Evolutionary conservation across 2,888 invertebrate species (phyloP).

Genomic region (Platerodrilus igneus): DNA sequence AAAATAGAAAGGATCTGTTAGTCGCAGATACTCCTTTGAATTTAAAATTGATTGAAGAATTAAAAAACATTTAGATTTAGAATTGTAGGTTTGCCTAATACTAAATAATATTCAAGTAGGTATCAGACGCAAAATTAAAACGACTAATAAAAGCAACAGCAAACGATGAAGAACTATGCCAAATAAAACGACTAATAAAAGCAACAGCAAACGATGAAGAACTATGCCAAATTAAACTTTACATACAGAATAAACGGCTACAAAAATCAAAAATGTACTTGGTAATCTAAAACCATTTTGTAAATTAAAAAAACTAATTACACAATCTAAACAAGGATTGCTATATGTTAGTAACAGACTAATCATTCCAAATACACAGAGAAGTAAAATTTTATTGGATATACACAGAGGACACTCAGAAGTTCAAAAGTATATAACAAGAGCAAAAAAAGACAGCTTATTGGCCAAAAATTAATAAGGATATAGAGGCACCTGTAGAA

Average conservation of each 20-base stretch:
- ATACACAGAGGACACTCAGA: conserved; percentile 14
- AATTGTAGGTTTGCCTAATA: conserved; percentile 4
- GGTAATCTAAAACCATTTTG: too few species aligned
- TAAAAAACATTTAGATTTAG: not conserved
- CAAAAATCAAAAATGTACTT: too few species aligned
- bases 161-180: not conserved
- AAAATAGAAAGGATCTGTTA: conserved; percentile 14
- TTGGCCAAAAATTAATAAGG: too few species aligned
- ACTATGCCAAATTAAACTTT: conserved; percentile 1
- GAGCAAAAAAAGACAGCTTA: conserved; percentile 8
- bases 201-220: not conserved
- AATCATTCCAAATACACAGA: conserved; percentile 6
- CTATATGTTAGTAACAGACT: too few species aligned
- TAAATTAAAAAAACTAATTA: too few species aligned
- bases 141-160: not conserved
- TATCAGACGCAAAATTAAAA: not conserved
- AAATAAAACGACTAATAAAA: conserved; percentile 1
- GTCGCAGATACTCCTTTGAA: conserved; percentile 5
- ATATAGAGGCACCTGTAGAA: too few species aligned
- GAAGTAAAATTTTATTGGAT: conserved; percentile 9
- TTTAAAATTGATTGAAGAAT: conserved; percentile 3
- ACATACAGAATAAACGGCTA: too few species aligned
- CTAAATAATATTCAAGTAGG: too few species aligned
- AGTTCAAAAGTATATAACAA: conserved; percentile 7
- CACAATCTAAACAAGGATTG: too few species aligned